Conservation (phyloP, 37 sponge, comb jelly and placozoan genomes). For the Theonella swinhoei region DNA sequence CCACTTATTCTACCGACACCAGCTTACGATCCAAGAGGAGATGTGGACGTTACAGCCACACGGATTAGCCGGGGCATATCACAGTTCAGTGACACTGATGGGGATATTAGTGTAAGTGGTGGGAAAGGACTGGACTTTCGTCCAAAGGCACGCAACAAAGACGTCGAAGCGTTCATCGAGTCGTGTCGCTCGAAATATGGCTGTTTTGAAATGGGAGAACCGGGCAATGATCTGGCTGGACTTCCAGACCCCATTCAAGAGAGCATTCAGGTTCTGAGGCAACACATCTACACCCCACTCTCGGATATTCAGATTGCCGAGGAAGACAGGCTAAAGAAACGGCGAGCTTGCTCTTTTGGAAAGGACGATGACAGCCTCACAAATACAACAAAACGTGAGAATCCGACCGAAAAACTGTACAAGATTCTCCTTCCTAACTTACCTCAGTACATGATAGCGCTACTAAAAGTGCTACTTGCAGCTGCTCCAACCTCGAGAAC, state of each 20-base stretch:
- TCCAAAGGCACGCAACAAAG: constrained; percentile 78
- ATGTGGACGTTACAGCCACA: neutral
- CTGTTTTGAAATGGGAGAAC: constrained; percentile 50
- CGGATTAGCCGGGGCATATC: neutral
- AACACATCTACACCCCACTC: constrained; percentile 82
- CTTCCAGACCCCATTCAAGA: constrained; percentile 84
- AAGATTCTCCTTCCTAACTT: constrained; percentile 83
- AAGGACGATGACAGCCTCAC: neutral
- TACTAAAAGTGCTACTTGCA: constrained; percentile 90
- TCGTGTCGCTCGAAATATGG: constrained; percentile 71
- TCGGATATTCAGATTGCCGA: constrained; percentile 77
- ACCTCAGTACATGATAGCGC: constrained; percentile 96
- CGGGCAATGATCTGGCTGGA: constrained; percentile 20
- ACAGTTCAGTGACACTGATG: constrained; percentile 30
- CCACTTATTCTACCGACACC: constrained; percentile 34
- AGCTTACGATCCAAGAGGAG: constrained; percentile 39
- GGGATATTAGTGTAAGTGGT: neutral
- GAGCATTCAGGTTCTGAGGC: constrained; percentile 72
- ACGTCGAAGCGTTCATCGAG: constrained; percentile 79
- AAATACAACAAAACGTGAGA: constrained; percentile 34
- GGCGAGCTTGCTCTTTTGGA: constrained; percentile 9
- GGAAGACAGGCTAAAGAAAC: constrained; percentile 59
- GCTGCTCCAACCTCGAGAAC: constrained; percentile 88
- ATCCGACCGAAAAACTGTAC: constrained; percentile 81
- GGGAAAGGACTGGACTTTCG: constrained; percentile 50